Percentiles rank a stretch among this genome's conserved stretches.
These are phyloP conservation scores for Eurypyga helias DNA, from an alignment of 2,113 vertebrate genomes.

Conservation along the genomic window DNA sequence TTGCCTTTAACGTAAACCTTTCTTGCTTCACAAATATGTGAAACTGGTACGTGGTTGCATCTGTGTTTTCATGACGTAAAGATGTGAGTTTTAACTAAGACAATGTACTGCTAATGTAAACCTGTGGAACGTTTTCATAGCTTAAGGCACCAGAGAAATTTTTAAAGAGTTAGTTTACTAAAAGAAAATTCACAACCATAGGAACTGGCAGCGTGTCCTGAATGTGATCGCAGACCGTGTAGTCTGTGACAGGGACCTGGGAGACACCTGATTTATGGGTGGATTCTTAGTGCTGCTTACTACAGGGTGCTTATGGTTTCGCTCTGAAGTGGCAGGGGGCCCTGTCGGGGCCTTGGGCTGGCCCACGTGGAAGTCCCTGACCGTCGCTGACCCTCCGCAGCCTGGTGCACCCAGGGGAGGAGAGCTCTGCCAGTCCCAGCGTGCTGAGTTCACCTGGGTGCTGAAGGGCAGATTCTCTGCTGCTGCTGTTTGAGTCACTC, in stretches of 20 bases:
- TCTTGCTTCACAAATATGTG: not conserved
- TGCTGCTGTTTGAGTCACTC: not conserved
- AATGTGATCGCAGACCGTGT: rapidly evolving
- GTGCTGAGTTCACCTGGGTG: rapidly evolving
- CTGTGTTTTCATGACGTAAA: not conserved
- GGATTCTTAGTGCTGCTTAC: not conserved
- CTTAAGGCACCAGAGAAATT: not conserved
- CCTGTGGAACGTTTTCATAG: not conserved
- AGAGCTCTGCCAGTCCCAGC: not conserved
- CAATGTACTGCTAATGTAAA: not conserved
- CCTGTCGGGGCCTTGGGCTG: not conserved
- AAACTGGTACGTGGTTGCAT: not conserved
- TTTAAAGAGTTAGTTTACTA: not conserved
- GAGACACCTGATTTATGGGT: not conserved
- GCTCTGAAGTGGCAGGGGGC: not conserved
- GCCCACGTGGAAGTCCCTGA: rapidly evolving
- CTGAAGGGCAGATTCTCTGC: not conserved
- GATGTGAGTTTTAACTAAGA: not conserved
- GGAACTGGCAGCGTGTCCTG: not conserved
- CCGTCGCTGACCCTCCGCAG: not conserved
- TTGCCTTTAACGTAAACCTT: not conserved
- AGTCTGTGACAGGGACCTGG: not conserved
- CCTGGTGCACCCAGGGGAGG: too few relatives aligned
- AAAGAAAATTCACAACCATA: rapidly evolving
- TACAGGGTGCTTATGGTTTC: not conserved